These are phyloP conservation scores for Spondyliosoma cantharus DNA, from an alignment of 2,797 vertebrate genomes.

Conservation along the genomic window DNA sequence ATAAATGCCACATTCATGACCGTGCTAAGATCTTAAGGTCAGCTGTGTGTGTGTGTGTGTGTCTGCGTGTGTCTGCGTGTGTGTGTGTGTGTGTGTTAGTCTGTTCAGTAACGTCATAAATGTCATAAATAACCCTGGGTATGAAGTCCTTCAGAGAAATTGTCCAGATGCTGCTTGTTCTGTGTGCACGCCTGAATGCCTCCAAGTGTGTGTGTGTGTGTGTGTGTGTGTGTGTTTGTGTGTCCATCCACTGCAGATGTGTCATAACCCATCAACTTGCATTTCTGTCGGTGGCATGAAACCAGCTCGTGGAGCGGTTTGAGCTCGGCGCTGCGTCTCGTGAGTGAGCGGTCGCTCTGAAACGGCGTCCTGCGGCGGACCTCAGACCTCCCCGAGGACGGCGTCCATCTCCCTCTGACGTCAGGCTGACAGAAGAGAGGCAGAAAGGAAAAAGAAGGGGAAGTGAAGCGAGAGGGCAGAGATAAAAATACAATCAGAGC, in stretches of 20 bases:
- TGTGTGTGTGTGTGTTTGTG: conserved; percentile 9
- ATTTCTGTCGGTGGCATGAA: conserved; percentile 60
- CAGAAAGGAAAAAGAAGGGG: too few species aligned
- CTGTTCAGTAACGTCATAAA: conserved; percentile 35
- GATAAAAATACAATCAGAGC: too few species aligned
- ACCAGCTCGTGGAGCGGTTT: conserved; percentile 58
- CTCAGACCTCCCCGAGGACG: neutral
- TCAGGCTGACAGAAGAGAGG: conserved; percentile 28
- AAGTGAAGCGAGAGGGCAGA: too few species aligned
- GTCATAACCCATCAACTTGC: conserved; percentile 68
- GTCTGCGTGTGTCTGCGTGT: conserved; percentile 3
- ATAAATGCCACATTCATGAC: conserved; percentile 61
- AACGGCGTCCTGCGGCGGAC: conserved; percentile 5
- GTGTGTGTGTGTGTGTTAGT: conserved; percentile 3
- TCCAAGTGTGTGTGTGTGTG: conserved; percentile 11
- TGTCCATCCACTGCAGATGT: conserved; percentile 61
- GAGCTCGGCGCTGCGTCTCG: conserved; percentile 39
- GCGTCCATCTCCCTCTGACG: too few species aligned
- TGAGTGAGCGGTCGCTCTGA: conserved; percentile 12
- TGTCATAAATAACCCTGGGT: conserved; percentile 55
- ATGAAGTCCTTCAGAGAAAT: conserved; percentile 32
- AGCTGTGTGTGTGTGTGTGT: conserved; percentile 18
- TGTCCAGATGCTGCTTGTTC: conserved; percentile 37
- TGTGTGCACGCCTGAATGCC: neutral
- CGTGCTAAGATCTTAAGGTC: conserved; percentile 45